A percentile compares a stretch with the other conserved stretches of the same genome.
Conservation (phyloP, 1,140 invertebrate species). For the Drosophila ficusphila region DNA sequence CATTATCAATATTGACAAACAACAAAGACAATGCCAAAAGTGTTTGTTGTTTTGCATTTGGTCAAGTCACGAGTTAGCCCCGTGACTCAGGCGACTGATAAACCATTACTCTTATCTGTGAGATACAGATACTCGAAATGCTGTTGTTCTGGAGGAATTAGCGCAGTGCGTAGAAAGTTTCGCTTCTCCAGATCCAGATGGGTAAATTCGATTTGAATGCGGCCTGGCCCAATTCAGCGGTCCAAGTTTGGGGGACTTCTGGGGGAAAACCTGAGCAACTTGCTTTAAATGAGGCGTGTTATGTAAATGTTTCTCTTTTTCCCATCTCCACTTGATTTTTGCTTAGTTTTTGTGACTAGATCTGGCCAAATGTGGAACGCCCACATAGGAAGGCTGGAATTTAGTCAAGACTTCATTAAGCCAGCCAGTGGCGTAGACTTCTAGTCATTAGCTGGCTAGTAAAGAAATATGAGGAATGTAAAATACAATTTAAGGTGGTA, state of each 20-base stretch:
- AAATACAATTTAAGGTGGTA: no score
- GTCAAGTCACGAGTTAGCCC: slow-evolving; percentile 41
- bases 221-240: slow-evolving; percentile 35
- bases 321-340: slow-evolving; percentile 24
- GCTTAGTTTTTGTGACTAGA: slow-evolving; percentile 52
- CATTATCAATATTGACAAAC: slow-evolving; percentile 30
- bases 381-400: slow-evolving; percentile 37
- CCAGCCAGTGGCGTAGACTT: slow-evolving; percentile 24
- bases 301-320: slow-evolving; percentile 40
- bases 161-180: slow-evolving; percentile 29
- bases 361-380: slow-evolving; percentile 57
- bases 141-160: slow-evolving; percentile 40
- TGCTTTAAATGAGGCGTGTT: slow-evolving; percentile 53
- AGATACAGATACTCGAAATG: slow-evolving; percentile 45
- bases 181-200: slow-evolving; percentile 5
- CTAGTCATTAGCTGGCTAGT: no score
- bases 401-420: slow-evolving; percentile 66
- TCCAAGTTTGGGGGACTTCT: slow-evolving; percentile 40
- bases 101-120: slow-evolving; percentile 32
- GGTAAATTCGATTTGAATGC: slow-evolving; percentile 46
- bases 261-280: slow-evolving; percentile 36
- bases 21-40: slow-evolving; percentile 16
- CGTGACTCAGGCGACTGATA: slow-evolving; percentile 32
- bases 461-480: no score
- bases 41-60: slow-evolving; percentile 33